Evolutionary conservation across 2,888 invertebrate genomes (phyloP).

Genomic region (Drosophila lutescens): DNA sequence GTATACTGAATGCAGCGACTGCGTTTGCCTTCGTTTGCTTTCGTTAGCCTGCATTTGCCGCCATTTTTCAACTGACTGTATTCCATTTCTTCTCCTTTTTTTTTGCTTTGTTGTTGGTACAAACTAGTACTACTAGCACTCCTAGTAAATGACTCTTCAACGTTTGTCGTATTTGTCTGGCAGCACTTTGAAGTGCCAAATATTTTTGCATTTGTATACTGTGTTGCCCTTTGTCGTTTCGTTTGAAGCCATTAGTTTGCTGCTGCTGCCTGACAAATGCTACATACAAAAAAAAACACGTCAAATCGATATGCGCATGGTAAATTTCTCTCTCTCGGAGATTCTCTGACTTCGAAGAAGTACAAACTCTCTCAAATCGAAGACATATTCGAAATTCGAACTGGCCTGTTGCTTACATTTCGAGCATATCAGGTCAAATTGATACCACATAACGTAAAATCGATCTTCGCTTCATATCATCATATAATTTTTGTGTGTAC

Average conservation of each 20-base stretch:
- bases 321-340: too few relatives aligned
- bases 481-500: too few relatives aligned
- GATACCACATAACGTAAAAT: too few relatives aligned
- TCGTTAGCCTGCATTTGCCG: conserved; percentile 59
- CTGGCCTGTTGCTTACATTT: too few relatives aligned
- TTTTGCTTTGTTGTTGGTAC: conserved; percentile 15
- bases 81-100: neutral
- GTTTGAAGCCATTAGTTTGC: neutral
- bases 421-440: too few relatives aligned
- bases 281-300: too few relatives aligned
- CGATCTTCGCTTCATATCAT: too few relatives aligned
- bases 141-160: conserved; percentile 76
- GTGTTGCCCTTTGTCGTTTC: conserved; percentile 28
- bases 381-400: too few relatives aligned
- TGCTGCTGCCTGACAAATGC: conserved; percentile 4
- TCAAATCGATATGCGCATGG: too few relatives aligned
- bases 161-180: conserved; percentile 78
- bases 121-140: conserved; percentile 47
- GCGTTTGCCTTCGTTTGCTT: conserved; percentile 37
- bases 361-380: too few relatives aligned
- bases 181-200: conserved; percentile 77
- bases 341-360: too few relatives aligned
- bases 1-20: conserved; percentile 58
- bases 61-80: conserved; percentile 62
- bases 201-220: conserved; percentile 73